phyloP scores from a whole-genome alignment of 2,113 vertebrate species.

The Pampusana beccarii region DNA sequence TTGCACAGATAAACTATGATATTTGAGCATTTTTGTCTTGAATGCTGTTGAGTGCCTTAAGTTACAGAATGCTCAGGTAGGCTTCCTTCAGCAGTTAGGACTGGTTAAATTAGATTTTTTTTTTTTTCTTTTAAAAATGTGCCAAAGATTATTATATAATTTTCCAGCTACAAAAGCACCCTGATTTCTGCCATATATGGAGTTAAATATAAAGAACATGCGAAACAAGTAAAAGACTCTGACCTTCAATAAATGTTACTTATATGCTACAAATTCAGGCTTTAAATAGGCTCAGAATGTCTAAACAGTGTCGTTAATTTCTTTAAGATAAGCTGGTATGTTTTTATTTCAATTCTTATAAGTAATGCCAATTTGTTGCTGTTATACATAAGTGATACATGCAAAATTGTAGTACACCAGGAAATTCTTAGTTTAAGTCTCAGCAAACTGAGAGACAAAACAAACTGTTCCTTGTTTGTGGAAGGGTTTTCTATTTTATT shows the following conservation, averaged over 20 bases:
- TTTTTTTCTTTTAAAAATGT: not conserved
- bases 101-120: not conserved
- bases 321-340: not conserved
- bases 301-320: not conserved
- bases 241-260: not conserved
- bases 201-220: not conserved
- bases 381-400: not conserved
- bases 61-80: not conserved
- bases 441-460: not conserved
- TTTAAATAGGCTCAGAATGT: not conserved
- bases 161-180: not conserved
- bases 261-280: not conserved
- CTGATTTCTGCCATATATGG: fast-evolving
- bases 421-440: not conserved
- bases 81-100: not conserved
- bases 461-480: not conserved
- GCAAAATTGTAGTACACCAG: not conserved
- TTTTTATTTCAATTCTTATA: not conserved
- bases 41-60: not conserved
- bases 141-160: not conserved
- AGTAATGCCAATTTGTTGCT: not conserved
- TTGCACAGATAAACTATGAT: not conserved
- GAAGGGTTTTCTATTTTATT: not conserved
- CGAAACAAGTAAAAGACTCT: not conserved
- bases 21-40: not conserved